Percentiles rank a stretch among this genome's conserved stretches.
Conservation (phyloP, 2,113 vertebrate genomes). For the Burhinus oedicnemus region DNA sequence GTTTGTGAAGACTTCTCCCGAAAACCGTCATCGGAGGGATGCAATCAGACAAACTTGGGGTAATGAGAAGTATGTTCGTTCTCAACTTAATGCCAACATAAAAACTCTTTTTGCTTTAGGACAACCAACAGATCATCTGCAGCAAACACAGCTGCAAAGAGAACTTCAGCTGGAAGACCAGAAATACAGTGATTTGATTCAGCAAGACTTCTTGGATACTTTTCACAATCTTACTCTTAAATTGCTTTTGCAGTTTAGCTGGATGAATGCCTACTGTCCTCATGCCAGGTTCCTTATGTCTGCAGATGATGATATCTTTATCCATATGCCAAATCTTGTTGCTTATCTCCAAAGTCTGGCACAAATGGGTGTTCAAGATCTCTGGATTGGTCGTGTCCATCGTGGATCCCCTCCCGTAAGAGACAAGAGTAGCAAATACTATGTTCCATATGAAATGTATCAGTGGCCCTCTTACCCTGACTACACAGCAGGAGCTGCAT, state of each 20-base stretch:
- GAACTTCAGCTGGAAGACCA: slow-evolving; percentile 79
- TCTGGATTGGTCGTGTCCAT: slow-evolving; percentile 93
- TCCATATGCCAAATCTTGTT: slow-evolving; percentile 92
- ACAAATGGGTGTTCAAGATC: slow-evolving; percentile 73
- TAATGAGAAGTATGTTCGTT: slow-evolving; percentile 78
- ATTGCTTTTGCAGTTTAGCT: slow-evolving; percentile 90
- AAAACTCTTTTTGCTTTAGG: slow-evolving; percentile 89
- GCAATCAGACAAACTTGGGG: slow-evolving; percentile 91
- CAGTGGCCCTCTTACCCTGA: slow-evolving; percentile 91
- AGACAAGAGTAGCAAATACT: slow-evolving; percentile 88
- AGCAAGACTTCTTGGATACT: slow-evolving; percentile 90
- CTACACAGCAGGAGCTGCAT: slow-evolving; percentile 91
- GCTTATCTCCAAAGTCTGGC: slow-evolving; percentile 81
- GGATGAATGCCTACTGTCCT: slow-evolving; percentile 85
- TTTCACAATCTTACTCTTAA: slow-evolving; percentile 94
- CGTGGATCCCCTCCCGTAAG: slow-evolving; percentile 86
- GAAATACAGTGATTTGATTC: slow-evolving; percentile 83
- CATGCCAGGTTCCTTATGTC: slow-evolving; percentile 93
- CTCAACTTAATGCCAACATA: slow-evolving; percentile 79
- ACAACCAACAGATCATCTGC: not conserved
- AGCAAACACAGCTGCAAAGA: slow-evolving; percentile 62
- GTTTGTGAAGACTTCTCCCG: slow-evolving; percentile 89
- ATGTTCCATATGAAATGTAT: slow-evolving; percentile 88
- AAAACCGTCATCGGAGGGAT: slow-evolving; percentile 81
- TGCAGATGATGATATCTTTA: slow-evolving; percentile 92